Conservation (phyloP, 2,797 vertebrate species). For the Tinamus major region DNA sequence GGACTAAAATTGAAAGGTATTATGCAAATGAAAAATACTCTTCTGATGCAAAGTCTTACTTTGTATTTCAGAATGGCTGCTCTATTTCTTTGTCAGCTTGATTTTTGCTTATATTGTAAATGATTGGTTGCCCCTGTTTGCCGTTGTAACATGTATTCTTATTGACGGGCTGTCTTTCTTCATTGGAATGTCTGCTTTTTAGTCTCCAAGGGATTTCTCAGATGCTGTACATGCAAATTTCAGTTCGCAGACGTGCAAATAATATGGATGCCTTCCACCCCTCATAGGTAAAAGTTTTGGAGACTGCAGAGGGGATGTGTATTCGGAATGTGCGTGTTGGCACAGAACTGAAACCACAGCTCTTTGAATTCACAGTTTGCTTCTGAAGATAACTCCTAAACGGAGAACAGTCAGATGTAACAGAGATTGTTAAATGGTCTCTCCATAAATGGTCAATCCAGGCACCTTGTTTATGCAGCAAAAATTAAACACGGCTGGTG, state of each 20-base stretch:
- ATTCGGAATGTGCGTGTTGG: slow-evolving; percentile 20
- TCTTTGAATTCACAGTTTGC: slow-evolving; percentile 20
- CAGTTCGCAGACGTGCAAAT: slow-evolving; percentile 61
- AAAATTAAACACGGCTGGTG: not conserved
- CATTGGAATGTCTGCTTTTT: slow-evolving; percentile 48
- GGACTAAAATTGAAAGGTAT: slow-evolving; percentile 22
- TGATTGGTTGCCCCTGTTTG: slow-evolving; percentile 45
- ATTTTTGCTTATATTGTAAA: slow-evolving; percentile 45
- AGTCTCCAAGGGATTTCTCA: slow-evolving; percentile 53
- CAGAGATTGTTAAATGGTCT: not conserved
- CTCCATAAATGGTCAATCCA: not conserved
- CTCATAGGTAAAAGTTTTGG: slow-evolving; percentile 43
- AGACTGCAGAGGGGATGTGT: not conserved
- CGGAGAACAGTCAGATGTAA: not conserved
- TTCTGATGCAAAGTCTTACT: slow-evolving; percentile 29
- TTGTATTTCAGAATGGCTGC: slow-evolving; percentile 16
- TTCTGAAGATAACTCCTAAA: slow-evolving; percentile 12
- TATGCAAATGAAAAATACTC: slow-evolving; percentile 54
- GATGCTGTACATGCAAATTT: slow-evolving; percentile 64
- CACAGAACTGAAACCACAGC: slow-evolving; percentile 3
- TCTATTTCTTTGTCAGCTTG: slow-evolving; percentile 15
- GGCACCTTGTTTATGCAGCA: not conserved
- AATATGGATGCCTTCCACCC: slow-evolving; percentile 2
- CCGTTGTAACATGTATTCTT: slow-evolving; percentile 47
- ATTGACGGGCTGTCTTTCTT: slow-evolving; percentile 28